Base-by-base conservation (phyloP, 2,888 invertebrate species). In the Microplitis manilae region DNA sequence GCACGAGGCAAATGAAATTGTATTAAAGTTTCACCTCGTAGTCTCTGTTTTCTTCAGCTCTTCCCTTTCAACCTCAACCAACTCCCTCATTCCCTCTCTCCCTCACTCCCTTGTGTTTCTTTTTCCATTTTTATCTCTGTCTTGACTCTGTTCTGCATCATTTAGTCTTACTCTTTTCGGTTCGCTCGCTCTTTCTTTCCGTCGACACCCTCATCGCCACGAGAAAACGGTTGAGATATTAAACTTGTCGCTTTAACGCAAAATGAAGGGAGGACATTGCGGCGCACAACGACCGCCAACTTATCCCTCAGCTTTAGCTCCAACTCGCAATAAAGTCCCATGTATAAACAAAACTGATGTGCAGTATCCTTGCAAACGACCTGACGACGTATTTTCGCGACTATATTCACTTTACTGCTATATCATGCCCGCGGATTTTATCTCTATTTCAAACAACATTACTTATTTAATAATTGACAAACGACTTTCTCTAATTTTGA, bases 171-270 rank as follows among this genome's bases (percentile, higher is more conserved):
- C 8, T 61, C 15, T 61, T 64, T 15, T 72, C n/a, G 20, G 8
- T 38, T 20, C 20, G 7, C 13, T 76, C 77, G 68, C 76, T 40
- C 79, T 79, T 79, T 67, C 73, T 70, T 41, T 50, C 61, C 72
- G 75, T 78, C 79, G 80, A 82, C 81, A 80, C 80, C 80, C 79
- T 79, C 77, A 67, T 72, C 75, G 50, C 50, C 50, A 50, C 50
- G 50, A 50, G 50, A 79, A 64, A 78, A 76, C 72, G 72, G 30
- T 78, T 73, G 71, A 78, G 87, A 88, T 89, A 89, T 89, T 89
- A 89, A 89, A 89, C 88, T 88, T 89, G 89, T 89, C 89, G 88
- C 84, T 89, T 88, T 88, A 88, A 87, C 86, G 86, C 83, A 87
- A 88, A 88, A 89, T 88, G 86, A 88, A 87, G 86, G 86, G 85